Percentiles rank a stretch among this genome's conserved stretches.
phyloP scores from a whole-genome alignment of 2,888 invertebrate genomes.

The Crossocerus cetratus region DNA sequence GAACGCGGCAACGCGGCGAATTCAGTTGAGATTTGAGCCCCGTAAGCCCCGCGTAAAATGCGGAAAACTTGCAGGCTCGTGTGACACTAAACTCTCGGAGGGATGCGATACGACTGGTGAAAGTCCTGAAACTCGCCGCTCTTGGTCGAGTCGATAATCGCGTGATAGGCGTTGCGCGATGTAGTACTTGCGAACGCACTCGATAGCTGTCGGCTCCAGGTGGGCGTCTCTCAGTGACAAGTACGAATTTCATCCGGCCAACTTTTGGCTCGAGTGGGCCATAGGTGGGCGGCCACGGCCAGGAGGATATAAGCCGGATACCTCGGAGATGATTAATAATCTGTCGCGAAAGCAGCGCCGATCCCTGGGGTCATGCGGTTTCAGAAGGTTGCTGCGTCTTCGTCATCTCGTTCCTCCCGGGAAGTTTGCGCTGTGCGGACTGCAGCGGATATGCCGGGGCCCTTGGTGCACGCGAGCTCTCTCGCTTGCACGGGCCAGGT shows the following conservation, averaged over 20 bases:
- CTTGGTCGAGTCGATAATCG: not conserved
- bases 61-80: not conserved
- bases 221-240: slow-evolving; percentile 43
- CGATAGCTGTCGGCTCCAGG: no score
- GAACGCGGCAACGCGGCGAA: not conserved
- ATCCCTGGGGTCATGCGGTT: slow-evolving; percentile 46
- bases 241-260: slow-evolving; percentile 48
- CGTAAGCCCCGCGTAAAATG: not conserved
- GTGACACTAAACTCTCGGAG: slow-evolving; percentile 1
- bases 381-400: slow-evolving; percentile 52
- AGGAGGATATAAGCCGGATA: slow-evolving; percentile 28
- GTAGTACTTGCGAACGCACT: not conserved
- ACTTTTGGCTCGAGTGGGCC: slow-evolving; percentile 39
- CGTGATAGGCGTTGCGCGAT: not conserved
- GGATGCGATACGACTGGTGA: not conserved
- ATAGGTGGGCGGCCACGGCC: slow-evolving; percentile 16
- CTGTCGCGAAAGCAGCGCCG: slow-evolving; percentile 46
- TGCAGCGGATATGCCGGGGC: no score
- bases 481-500: no score
- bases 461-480: no score
- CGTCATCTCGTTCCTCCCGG: slow-evolving; percentile 47
- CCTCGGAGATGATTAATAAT: slow-evolving; percentile 58
- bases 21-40: not conserved
- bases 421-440: slow-evolving; percentile 10
- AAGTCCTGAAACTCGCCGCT: not conserved